A percentile compares a stretch with the other conserved stretches of the same genome.
phyloP scores from a whole-genome alignment of 1,140 invertebrate species.

The Cotesia typhae region DNA sequence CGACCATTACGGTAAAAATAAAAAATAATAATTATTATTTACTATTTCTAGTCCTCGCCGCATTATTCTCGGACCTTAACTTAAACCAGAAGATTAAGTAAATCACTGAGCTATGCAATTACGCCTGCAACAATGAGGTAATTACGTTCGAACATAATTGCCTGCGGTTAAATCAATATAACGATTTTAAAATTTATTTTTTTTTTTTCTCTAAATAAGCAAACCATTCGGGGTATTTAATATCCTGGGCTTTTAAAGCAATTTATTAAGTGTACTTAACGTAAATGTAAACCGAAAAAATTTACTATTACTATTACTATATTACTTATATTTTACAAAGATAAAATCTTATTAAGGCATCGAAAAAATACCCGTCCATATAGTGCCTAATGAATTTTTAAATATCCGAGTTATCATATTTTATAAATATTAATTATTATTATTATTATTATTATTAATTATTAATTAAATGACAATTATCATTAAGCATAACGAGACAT shows the following conservation, averaged over 20 bases:
- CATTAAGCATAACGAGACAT: slow-evolving; percentile 7
- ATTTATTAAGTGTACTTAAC: slow-evolving; percentile 58
- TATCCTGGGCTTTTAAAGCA: slow-evolving; percentile 1
- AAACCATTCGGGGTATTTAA: too few species aligned
- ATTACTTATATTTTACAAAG: slow-evolving; percentile 47
- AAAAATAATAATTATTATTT: not conserved
- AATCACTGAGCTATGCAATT: slow-evolving; percentile 7
- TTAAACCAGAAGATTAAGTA: not conserved
- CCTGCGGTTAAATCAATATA: not conserved
- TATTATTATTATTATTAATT: slow-evolving; percentile 7
- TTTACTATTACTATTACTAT: too few species aligned
- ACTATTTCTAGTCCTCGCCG: slow-evolving; percentile 51
- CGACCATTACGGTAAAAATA: too few species aligned
- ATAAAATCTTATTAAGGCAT: slow-evolving; percentile 45
- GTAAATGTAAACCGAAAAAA: slow-evolving; percentile 40
- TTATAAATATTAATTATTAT: slow-evolving; percentile 35
- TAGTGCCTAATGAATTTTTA: slow-evolving; percentile 55
- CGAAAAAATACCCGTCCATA: slow-evolving; percentile 54
- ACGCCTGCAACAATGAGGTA: slow-evolving; percentile 2
- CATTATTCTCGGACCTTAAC: slow-evolving; percentile 32
- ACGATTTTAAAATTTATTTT: not conserved
- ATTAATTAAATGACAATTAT: not conserved
- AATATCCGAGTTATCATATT: slow-evolving; percentile 43
- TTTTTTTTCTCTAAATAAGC: not conserved
- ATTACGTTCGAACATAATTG: too few species aligned